phyloP scores from a whole-genome alignment of 2,797 vertebrate genomes.

The Hypotaenidia philippensis region DNA sequence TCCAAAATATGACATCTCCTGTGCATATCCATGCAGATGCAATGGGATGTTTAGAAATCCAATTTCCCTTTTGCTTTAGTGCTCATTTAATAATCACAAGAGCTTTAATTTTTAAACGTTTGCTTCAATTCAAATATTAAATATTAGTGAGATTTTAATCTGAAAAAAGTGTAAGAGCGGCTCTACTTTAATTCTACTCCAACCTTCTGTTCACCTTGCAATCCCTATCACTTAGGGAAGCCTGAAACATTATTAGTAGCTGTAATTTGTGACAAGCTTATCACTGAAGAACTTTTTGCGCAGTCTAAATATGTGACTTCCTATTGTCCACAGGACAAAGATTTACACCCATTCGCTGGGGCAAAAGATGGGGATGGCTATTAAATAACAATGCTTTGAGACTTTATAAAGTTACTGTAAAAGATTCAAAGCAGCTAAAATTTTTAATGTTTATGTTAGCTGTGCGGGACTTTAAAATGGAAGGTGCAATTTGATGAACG shows the following conservation, averaged over 20 bases:
- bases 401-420: constrained; percentile 28
- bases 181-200: constrained; percentile 21
- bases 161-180: neutral
- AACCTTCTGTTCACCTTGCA: constrained; percentile 54
- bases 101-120: constrained; percentile 16
- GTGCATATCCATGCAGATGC: neutral
- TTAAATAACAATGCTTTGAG: constrained; percentile 48
- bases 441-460: constrained; percentile 46
- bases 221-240: neutral
- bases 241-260: constrained; percentile 10
- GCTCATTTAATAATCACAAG: constrained; percentile 34
- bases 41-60: neutral
- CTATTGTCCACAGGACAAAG: constrained; percentile 40
- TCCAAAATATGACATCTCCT: neutral
- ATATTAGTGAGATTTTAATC: constrained; percentile 23
- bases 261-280: constrained; percentile 39
- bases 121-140: constrained; percentile 25
- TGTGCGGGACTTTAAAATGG: constrained; percentile 44
- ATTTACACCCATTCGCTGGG: constrained; percentile 19
- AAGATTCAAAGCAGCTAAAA: constrained; percentile 48
- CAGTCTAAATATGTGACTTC: constrained; percentile 30
- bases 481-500: constrained; percentile 41
- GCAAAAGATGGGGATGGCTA: neutral
- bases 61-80: constrained; percentile 4
- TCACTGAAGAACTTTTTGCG: constrained; percentile 35